Base-by-base conservation (phyloP, 2,888 invertebrate genomes). In the Sepiola atlantica region DNA sequence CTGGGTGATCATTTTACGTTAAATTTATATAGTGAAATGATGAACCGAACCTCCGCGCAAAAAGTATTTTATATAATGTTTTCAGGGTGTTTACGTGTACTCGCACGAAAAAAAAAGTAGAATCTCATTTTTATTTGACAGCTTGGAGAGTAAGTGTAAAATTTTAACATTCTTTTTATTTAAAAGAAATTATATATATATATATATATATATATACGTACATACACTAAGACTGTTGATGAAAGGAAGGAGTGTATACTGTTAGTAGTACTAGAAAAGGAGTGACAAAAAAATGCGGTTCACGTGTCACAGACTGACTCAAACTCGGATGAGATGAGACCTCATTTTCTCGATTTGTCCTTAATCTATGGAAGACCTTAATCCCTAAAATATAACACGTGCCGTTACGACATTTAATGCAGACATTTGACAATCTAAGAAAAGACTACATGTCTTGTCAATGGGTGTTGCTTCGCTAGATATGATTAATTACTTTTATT, bases 291-390 rank as follows among this genome's bases (percentile, higher is more conserved):
- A n/a, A 77, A 61, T 8, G 61, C 6, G n/a, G n/a, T 77, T 77
- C 77, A 77, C 77, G 77, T 77, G 77, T 77, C 77, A 77, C 77
- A 77, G n/a, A 77, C 77, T n/a, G 77, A 77, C n/a, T 77, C 21
- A 28, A 61, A 61, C 28, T 77, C 16, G 77, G n/a, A n/a, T 77
- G 77, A 77, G 77, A 16, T 77, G 77, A 77, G 45, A 77, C n/a
- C 77, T 77, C 77, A 21, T 61, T 61, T 61, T 61, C 77, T 77
- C 14, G 77, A 77, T 14, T 77, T 77, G 77, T n/a, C 77, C 18
- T 77, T 18, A 77, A 32, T 77, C n/a, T 77, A 77, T 77, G 77
- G 77, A n/a, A n/a, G n/a, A n/a, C 16, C 77, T 77, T 77, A 4
- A 77, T 10, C n/a, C 77, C n/a, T 77, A 18, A n/a, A 77, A 77